These are phyloP conservation scores for Lepidocolaptes lacrymiger DNA, from an alignment of 2,797 vertebrate genomes.

Conservation along the genomic window DNA sequence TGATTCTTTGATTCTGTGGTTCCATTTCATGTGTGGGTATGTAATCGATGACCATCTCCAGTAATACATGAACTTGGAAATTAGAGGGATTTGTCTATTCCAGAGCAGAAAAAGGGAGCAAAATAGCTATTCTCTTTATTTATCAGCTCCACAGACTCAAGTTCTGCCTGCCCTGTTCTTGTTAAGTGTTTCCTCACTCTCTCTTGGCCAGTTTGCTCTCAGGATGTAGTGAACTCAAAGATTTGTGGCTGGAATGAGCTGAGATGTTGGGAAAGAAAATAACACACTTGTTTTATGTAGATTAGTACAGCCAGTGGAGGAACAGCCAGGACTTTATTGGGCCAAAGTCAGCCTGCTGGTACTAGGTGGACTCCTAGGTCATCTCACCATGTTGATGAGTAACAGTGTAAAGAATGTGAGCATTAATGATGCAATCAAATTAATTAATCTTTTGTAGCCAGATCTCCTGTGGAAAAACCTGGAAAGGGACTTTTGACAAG, in stretches of 20 bases:
- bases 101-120: neutral
- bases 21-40: neutral
- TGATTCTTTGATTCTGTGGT: neutral
- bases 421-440: neutral
- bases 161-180: neutral
- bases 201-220: neutral
- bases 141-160: neutral
- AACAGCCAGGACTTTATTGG: neutral
- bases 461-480: neutral
- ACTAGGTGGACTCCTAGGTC: neutral
- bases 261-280: slow-evolving; percentile 21
- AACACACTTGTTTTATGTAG: neutral
- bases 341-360: neutral
- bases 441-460: neutral
- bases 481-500: neutral
- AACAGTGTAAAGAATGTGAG: neutral
- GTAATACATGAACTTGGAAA: neutral
- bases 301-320: neutral
- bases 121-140: neutral
- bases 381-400: neutral
- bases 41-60: neutral
- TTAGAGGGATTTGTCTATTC: neutral
- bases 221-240: neutral
- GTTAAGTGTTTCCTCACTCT: neutral
- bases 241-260: neutral